Base-by-base conservation (phyloP, 1,140 invertebrate genomes). In the Diorhabda carinulata region DNA sequence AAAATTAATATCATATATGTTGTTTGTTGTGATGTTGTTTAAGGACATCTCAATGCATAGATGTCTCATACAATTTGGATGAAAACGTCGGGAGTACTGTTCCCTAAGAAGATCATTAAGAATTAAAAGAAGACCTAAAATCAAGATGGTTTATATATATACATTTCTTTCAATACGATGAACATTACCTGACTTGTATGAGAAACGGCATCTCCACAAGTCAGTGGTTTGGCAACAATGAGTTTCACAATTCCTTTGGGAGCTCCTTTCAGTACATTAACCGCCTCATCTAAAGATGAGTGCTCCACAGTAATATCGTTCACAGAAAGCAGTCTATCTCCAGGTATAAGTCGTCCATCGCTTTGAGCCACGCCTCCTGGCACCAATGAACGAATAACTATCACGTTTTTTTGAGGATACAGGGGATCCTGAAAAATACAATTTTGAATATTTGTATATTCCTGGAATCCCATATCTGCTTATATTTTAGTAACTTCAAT, bases 331-430 rank as follows among this genome's bases (percentile, higher is more conserved):
- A 96, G 86, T 25, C 94, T 82, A 82, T 96, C 94, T 2, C 94
- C 94, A 8, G 94, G 93, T 65, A 94, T 90, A 5, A 96, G 85
- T 10, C 90, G 84, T 5, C 93, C 91, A 81, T 93, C 90, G 71
- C 87, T 83, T 79, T 94, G 89, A 58, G 93, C 91, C 47, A 94
- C 91, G 10, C 94, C 92, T 42, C 93, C 92, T 4, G 91, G 89
- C 44, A 96, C 94, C 67, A 96, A 85, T 70, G 91, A 93, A 64
- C 93, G 85, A 68, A 96, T 93, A 47, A 96, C 93, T 78, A 97
- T 96, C 77, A 96, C 92, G 41, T 92, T 94, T 76, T 92, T 90
- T 74, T 86, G 86, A 2, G 90, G 86, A 79, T 93, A 92, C 72
- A 91, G 84, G 2, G 92, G 92, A 81, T 94, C 92, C 89, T 92